Conservation (phyloP, 2,797 vertebrate species). For the Aeoliscus strigatus region DNA sequence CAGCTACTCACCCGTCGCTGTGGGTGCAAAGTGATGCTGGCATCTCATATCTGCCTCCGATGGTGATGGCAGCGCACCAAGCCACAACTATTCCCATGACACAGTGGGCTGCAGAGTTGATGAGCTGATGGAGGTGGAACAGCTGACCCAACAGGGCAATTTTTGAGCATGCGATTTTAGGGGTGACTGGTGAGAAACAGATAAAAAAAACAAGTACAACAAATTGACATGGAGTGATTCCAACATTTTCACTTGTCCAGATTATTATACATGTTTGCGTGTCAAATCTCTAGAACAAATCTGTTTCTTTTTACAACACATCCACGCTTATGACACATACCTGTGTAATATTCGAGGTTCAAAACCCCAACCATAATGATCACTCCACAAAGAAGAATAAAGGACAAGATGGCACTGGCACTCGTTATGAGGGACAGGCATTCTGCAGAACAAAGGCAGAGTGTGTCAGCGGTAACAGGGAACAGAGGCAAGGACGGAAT, state of each 20-base stretch:
- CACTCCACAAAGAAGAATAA: slow-evolving; percentile 83
- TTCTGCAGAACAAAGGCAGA: slow-evolving; percentile 66
- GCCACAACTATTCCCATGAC: slow-evolving; percentile 84
- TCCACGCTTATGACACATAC: slow-evolving; percentile 72
- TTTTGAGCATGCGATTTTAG: slow-evolving; percentile 87
- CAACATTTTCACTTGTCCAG: too few relatives aligned
- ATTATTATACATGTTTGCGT: too few relatives aligned
- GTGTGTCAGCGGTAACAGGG: not conserved
- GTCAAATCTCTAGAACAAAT: too few relatives aligned
- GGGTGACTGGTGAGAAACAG: slow-evolving; percentile 77
- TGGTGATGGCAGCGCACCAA: slow-evolving; percentile 85
- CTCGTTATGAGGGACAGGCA: slow-evolving; percentile 77
- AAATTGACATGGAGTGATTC: too few relatives aligned
- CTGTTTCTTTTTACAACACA: too few relatives aligned
- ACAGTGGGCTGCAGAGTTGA: slow-evolving; percentile 81
- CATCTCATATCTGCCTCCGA: slow-evolving; percentile 79
- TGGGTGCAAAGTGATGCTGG: slow-evolving; percentile 72
- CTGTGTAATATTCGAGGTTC: slow-evolving; percentile 87
- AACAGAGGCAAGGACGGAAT: too few relatives aligned
- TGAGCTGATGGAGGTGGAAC: slow-evolving; percentile 85
- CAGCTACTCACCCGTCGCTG: slow-evolving; percentile 76
- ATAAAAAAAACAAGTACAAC: not conserved
- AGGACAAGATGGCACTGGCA: slow-evolving; percentile 78
- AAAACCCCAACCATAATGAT: slow-evolving; percentile 82
- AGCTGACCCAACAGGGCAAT: slow-evolving; percentile 86